Conservation (phyloP, 2,113 vertebrate genomes). For the Neolamprologus ventralis region DNA sequence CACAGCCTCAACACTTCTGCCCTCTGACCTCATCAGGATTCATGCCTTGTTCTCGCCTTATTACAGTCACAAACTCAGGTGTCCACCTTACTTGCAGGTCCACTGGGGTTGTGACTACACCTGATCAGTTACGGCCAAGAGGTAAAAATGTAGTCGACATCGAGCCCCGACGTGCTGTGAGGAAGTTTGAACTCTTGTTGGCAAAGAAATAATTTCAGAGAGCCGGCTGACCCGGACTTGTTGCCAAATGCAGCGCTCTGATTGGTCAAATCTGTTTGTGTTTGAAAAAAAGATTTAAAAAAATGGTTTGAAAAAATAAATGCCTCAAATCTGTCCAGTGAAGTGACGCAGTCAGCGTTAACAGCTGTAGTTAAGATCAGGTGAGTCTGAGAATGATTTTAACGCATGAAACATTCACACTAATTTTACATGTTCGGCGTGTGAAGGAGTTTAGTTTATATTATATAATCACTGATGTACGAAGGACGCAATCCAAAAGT, state of each 20-base stretch:
- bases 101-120: neutral
- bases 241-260: neutral
- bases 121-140: neutral
- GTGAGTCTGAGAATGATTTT: neutral
- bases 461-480: neutral
- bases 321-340: neutral
- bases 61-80: fast-evolving
- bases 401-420: neutral
- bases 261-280: neutral
- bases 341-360: neutral
- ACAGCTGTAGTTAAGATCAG: neutral
- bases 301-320: neutral
- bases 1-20: neutral
- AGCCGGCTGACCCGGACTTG: neutral
- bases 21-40: neutral
- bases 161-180: neutral
- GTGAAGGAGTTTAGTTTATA: neutral
- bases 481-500: neutral
- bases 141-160: neutral
- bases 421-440: neutral
- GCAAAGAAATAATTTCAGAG: neutral
- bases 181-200: neutral
- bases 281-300: fast-evolving
- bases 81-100: neutral
- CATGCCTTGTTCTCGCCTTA: fast-evolving